A percentile compares a stretch with the other conserved stretches of the same genome.
These are phyloP conservation scores for Adelges cooleyi DNA, from an alignment of 1,140 invertebrate species.

Conservation along the genomic window DNA sequence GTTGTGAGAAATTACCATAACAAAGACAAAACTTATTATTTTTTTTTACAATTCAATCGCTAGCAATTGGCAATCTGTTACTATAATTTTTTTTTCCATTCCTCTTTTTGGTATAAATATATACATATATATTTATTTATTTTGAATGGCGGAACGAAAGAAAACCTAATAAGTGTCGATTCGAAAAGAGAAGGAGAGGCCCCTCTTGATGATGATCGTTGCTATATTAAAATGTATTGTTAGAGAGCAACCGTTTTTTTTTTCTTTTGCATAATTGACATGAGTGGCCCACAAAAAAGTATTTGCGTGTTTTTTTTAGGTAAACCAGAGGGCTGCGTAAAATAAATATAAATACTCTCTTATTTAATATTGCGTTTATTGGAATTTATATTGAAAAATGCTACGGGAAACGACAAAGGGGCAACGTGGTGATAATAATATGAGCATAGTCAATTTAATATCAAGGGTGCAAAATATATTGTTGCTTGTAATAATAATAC, in stretches of 20 bases:
- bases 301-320: constrained; percentile 39
- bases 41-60: constrained; percentile 15
- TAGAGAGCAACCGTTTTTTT: constrained; percentile 7
- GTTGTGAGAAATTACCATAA: constrained; percentile 5
- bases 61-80: constrained; percentile 26
- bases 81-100: not conserved
- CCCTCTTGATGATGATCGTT: not conserved
- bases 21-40: not conserved
- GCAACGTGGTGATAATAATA: not conserved
- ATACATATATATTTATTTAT: constrained; percentile 2
- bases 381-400: constrained; percentile 7
- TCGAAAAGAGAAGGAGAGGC: not conserved
- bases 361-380: not conserved
- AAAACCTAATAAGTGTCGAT: constrained; percentile 12
- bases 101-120: not conserved
- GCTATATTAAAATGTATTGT: constrained; percentile 22
- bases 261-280: constrained; percentile 25
- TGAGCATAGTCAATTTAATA: not conserved
- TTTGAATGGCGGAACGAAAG: not conserved
- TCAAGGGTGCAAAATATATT: not conserved
- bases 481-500: too few relatives aligned
- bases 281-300: constrained; percentile 16
- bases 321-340: not conserved
- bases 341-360: not conserved
- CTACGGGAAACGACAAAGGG: too few relatives aligned